A percentile compares a stretch with the other conserved stretches of the same genome.
Evolutionary conservation across 2,113 vertebrate genomes (phyloP).

Genomic region (Grantiella picta): DNA sequence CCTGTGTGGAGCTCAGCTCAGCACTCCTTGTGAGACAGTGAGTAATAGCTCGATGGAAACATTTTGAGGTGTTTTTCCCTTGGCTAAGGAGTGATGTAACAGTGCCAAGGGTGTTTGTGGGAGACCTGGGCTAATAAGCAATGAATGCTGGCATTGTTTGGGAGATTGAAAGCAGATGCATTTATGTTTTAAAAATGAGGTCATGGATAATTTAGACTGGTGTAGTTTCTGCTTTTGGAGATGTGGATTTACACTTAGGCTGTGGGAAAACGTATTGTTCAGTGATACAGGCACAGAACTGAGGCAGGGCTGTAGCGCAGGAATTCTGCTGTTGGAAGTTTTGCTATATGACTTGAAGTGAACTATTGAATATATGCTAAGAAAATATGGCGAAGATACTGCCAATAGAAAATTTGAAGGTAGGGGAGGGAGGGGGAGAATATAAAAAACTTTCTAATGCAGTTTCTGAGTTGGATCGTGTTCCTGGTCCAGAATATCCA

Average conservation of each 20-base stretch:
- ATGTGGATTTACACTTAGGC: neutral
- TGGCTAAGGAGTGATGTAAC: constrained; percentile 22
- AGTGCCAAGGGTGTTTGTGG: constrained; percentile 33
- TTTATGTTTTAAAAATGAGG: constrained; percentile 52
- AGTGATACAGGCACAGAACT: neutral
- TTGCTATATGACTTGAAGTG: neutral
- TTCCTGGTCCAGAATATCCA: neutral
- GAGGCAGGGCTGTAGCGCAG: neutral
- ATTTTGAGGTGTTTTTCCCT: constrained; percentile 16
- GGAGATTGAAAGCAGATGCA: neutral
- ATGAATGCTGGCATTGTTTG: constrained; percentile 41
- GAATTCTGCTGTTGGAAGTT: neutral
- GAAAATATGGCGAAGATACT: neutral
- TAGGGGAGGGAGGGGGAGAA: neutral
- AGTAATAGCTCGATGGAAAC: neutral
- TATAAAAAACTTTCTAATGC: neutral
- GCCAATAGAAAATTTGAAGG: neutral
- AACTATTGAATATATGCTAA: neutral
- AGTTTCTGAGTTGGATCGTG: neutral
- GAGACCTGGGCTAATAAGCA: constrained; percentile 20
- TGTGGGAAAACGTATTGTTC: neutral
- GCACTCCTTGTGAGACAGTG: neutral
- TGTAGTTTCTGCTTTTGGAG: neutral
- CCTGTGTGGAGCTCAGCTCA: neutral
- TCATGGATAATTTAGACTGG: constrained; percentile 14